A percentile compares a stretch with the other conserved stretches of the same genome.
phyloP scores from a whole-genome alignment of 2,797 vertebrate genomes.

The Gobio occitaniae region DNA sequence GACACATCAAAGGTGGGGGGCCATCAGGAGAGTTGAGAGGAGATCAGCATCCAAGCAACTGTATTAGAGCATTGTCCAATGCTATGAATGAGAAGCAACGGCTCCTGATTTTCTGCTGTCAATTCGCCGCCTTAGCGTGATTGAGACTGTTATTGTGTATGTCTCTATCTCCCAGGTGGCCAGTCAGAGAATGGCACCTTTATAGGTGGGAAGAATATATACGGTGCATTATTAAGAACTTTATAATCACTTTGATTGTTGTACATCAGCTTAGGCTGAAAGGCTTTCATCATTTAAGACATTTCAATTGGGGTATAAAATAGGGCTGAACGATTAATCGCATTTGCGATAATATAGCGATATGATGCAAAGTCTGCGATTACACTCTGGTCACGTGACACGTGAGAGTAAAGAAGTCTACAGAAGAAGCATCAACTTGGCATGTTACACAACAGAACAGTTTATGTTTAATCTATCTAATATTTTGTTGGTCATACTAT shows the following conservation, averaged over 20 bases:
- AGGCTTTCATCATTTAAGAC: not conserved
- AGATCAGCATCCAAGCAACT: constrained; percentile 76
- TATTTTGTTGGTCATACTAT: no score
- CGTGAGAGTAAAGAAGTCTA: no score
- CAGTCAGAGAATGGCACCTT: constrained; percentile 40
- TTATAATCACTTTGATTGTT: constrained; percentile 7
- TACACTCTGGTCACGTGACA: no score
- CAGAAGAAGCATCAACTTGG: no score
- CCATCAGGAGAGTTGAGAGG: constrained; percentile 76
- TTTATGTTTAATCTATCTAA: no score
- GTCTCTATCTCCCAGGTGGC: constrained; percentile 51
- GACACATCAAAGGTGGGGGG: constrained; percentile 84
- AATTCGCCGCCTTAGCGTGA: constrained; percentile 29
- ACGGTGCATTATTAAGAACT: constrained; percentile 23
- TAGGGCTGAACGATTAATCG: no score
- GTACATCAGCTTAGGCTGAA: not conserved
- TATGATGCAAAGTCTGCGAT: no score
- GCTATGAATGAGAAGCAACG: constrained; percentile 60
- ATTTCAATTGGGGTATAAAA: not conserved
- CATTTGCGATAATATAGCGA: no score
- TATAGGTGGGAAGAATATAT: constrained; percentile 20
- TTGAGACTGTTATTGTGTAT: constrained; percentile 51
- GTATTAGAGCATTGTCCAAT: constrained; percentile 76
- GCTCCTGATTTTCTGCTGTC: constrained; percentile 58
- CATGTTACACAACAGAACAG: no score